Evolutionary conservation across 2,888 invertebrate genomes (phyloP), one percentile per base, ranked within the genome.

Genomic region (Tolmerus cingulatus): DNA sequence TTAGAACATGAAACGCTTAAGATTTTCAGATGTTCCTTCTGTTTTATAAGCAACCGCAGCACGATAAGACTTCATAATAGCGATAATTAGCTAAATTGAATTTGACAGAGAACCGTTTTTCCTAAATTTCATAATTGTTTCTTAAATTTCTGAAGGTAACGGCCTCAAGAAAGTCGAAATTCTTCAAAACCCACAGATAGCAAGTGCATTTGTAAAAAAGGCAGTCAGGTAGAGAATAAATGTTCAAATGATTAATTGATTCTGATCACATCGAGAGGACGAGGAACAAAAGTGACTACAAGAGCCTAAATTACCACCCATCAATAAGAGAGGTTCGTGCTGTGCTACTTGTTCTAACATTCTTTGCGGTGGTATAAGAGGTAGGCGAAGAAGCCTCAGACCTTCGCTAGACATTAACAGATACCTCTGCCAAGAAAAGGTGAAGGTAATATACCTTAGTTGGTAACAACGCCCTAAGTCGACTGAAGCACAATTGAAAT

Each of bases 241-340:
- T 8, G 19, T 76, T 34, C 19, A 34, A 30, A 27, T 79, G 79
- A 79, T 79, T 79, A 79, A 51, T 51, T 23, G 19, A 79, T 79
- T 79, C 79, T 30, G 51, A 46, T 79, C 79, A 79, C 46, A 76
- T 51, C 79, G 51, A 79, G 51, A 27, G 79, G 51, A 46, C 51
- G 27, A 79, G 51, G 78, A 23, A 79, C 46, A 79, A 30, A 79
- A 46, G 51, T 79, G 79, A 51, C 79, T 79, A 79, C 78, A 78
- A 40, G 78, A 43, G 23, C 78, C 78, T 78, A 40, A 79, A 79
- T 46, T 51, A 79, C 79, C 79, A 79, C 79, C 51, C 51, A 79
- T 23, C 79, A 79, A 51, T 79, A 79, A 46, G 51, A 79, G 23
- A 79, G 51, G 66, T 27, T 79, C 30, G 46, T 46, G 66, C 66